These are phyloP conservation scores for Cataglyphis rosenhaueri DNA, from an alignment of 2,888 invertebrate genomes.

Conservation along the genomic window DNA sequence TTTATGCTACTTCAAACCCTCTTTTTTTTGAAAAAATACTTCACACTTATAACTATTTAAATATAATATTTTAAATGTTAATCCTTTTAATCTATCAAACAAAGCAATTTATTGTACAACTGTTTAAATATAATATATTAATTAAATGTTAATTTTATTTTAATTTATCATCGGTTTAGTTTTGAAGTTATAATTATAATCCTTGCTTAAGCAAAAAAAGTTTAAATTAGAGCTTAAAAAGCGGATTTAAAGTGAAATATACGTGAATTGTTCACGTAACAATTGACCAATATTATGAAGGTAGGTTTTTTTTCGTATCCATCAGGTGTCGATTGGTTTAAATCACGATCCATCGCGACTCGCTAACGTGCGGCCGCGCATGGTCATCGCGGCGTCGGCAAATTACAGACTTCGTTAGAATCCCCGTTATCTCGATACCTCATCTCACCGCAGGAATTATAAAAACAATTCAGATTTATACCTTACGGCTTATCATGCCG, in stretches of 20 bases:
- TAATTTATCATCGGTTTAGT: background rate
- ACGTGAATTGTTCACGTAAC: constrained; percentile 56
- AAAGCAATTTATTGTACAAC: background rate
- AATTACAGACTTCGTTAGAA: constrained; percentile 83
- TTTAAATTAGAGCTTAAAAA: background rate
- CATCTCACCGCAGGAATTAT: constrained; percentile 78
- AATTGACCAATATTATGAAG: constrained; percentile 58
- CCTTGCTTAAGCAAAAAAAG: background rate
- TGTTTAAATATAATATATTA: background rate
- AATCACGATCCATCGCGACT: constrained; percentile 77
- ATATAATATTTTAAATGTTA: background rate
- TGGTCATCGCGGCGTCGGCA: constrained; percentile 68
- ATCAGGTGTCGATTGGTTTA: constrained; percentile 77
- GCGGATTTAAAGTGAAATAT: constrained; percentile 6
- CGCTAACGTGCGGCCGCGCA: constrained; percentile 62
- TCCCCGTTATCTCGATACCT: constrained; percentile 79
- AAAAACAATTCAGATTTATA: constrained; percentile 83
- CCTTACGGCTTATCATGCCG: constrained; percentile 78
- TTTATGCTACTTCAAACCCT: background rate
- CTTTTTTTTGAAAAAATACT: background rate
- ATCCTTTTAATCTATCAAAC: background rate
- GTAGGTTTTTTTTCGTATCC: constrained; percentile 61
- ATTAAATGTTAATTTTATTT: background rate
- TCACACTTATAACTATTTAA: background rate
- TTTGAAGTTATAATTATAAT: background rate